Percentiles rank a stretch among this genome's conserved stretches.
Conservation (phyloP, 2,113 vertebrate genomes). For the Piaya cayana region DNA sequence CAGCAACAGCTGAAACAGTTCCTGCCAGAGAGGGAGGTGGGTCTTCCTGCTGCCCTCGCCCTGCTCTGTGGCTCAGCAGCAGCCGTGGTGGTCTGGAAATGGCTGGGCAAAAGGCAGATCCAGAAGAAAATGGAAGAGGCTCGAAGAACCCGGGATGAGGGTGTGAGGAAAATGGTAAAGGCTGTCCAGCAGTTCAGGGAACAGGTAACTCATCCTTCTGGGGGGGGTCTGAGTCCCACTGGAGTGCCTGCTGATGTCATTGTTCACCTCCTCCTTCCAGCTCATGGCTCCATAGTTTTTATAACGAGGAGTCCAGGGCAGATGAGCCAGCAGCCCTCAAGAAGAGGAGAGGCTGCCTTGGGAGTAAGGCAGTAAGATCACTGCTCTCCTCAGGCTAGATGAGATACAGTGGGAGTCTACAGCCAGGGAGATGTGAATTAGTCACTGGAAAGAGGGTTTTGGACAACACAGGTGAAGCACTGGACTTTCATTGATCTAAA, state of each 20-base stretch:
- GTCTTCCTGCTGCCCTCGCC: not conserved
- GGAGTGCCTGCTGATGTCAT: not conserved
- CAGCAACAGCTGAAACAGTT: conserved; percentile 18
- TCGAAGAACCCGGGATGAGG: not conserved
- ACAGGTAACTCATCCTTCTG: conserved; percentile 4
- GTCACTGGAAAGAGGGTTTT: not conserved
- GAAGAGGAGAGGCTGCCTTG: not conserved
- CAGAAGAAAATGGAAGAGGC: conserved; percentile 50
- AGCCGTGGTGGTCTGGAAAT: conserved; percentile 8
- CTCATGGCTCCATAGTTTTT: not conserved
- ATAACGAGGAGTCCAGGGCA: not conserved
- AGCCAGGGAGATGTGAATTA: not conserved
- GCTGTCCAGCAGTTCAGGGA: conserved; percentile 52
- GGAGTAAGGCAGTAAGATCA: not conserved
- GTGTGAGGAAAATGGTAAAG: conserved; percentile 55
- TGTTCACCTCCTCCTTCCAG: not conserved
- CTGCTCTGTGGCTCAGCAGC: not conserved
- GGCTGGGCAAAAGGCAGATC: conserved; percentile 19
- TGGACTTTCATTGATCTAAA: not conserved
- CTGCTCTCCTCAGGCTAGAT: not conserved
- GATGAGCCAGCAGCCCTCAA: not conserved
- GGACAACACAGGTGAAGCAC: not conserved
- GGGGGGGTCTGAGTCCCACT: not conserved
- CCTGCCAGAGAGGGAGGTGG: not conserved
- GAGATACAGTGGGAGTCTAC: not conserved